Base-by-base conservation (phyloP, 1,140 invertebrate genomes). In the Trachymyrmex cornetzi region DNA sequence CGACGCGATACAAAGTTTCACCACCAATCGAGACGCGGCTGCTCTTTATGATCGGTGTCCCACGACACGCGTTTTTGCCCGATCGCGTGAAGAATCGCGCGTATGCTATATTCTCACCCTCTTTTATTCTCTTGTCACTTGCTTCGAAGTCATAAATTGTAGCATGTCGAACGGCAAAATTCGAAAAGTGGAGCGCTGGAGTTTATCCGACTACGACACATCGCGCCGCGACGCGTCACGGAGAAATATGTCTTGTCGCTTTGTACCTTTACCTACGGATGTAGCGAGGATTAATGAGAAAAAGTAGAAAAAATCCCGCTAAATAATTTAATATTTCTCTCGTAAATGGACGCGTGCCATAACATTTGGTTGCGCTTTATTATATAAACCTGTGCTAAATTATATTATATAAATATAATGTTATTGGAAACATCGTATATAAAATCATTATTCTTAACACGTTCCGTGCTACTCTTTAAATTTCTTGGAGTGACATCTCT, bases 91-190 rank as follows among this genome's bases (percentile, higher is more conserved):
- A 55, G 61, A 53, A 80, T 79, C 50, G 50, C 24, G 24, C 63
- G 22, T 6, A 16, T 48, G 14, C 64, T 38, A 27, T 38, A 48
- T 74, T 19, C 24, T 24, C 30, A 14, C 22, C 16, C 44, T 7
- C 30, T 19, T 74, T 75, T 34, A 74, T 84, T 75, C 80, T 75
- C 80, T 50, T 50, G 80, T 84, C 80, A 84, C 57, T 38, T 75
- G 69, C 69, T 50, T 16, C 69, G 14, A 82, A 84, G 80, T 82
- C 80, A 75, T 84, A 84, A 84, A 84, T 84, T 84, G 38, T 38
- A 38, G 12, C 55, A 63, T 44, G 69, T 75, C 80, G 69, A 74
- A 82, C n/a, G 55, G 22, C 53, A 57, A 82, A 61, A 84, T 61
- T 30, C 69, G 38, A 44, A 61, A 27, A 59, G 55, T 71, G 34